Base-by-base conservation (phyloP, 2,888 invertebrate species). In the Omphaloscelis lunosa region DNA sequence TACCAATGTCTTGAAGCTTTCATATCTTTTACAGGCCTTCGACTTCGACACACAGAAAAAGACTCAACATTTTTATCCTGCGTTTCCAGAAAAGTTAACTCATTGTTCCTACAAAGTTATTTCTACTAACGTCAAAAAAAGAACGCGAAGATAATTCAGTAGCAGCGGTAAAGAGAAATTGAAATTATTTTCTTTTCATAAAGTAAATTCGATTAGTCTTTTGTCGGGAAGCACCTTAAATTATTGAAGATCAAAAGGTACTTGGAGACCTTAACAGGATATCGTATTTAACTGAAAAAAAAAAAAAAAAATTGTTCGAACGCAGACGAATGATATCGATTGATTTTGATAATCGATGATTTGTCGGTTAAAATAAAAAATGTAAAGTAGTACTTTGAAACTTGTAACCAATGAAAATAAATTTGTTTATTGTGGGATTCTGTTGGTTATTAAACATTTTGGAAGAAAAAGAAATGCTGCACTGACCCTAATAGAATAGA, bases 161-260 rank as follows among this genome's bases (percentile, higher is more conserved):
- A 77, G 68, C 27, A 66, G 48, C 59, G 20, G 41, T 69, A 65
- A 34, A 80, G 23, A 29, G 39, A 63, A 74, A 74, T 70, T 67
- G 15, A 75, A 78, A 70, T 70, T 65, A 71, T 75, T 77, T 83
- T 85, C 75, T 73, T 78, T 83, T 80, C 66, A 75, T 65, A 73
- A 75, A 39, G 67, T 48, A 70, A 79, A 82, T 77, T 82, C 63
- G 51, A 78, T 71, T 72, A 76, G 51, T 69, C 53, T 74, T 73
- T 68, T 77, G 51, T 72, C 69, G 15, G 12, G 15, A 58, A 53
- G 59, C 62, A 75, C 70, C 70, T 74, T 74, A 63, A 56, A 85
- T 71, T 73, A 85, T 65, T 80, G 66, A 72, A 80, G 66, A 78
- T 68, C 59, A 78, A 77, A 82, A 63, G 67, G 29, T 51, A 61